Conservation (phyloP, 1,140 invertebrate species). For the Venturia canescens region DNA sequence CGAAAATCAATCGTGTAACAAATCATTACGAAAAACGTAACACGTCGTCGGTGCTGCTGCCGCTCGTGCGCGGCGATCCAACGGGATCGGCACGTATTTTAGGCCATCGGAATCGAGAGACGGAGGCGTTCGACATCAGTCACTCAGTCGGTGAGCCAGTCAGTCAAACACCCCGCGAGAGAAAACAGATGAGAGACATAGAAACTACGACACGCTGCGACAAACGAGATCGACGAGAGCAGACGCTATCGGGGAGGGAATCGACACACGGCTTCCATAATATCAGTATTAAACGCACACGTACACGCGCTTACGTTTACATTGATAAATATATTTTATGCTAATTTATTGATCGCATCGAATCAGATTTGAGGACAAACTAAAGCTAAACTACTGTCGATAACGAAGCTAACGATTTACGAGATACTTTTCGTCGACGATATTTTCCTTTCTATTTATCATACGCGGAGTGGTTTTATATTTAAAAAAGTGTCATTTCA, state of each 20-base stretch:
- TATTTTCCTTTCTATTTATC: no score
- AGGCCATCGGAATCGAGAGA: slow-evolving; percentile 9
- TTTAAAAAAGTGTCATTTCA: no score
- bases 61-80: background rate
- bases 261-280: slow-evolving; percentile 74
- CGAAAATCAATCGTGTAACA: background rate
- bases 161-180: slow-evolving; percentile 59
- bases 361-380: no score
- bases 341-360: background rate
- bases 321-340: background rate
- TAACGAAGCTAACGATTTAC: no score
- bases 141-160: slow-evolving; percentile 63
- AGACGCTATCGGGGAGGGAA: slow-evolving; percentile 75
- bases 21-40: slow-evolving; percentile 10
- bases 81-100: background rate
- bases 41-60: background rate
- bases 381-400: no score
- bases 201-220: slow-evolving; percentile 42
- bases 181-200: slow-evolving; percentile 43
- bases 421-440: no score
- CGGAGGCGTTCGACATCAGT: slow-evolving; percentile 56
- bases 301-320: background rate
- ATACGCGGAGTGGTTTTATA: no score
- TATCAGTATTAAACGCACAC: slow-evolving; percentile 45
- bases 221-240: slow-evolving; percentile 62